phyloP scores from a whole-genome alignment of 1,140 invertebrate species.

The Achatina immaculata region DNA sequence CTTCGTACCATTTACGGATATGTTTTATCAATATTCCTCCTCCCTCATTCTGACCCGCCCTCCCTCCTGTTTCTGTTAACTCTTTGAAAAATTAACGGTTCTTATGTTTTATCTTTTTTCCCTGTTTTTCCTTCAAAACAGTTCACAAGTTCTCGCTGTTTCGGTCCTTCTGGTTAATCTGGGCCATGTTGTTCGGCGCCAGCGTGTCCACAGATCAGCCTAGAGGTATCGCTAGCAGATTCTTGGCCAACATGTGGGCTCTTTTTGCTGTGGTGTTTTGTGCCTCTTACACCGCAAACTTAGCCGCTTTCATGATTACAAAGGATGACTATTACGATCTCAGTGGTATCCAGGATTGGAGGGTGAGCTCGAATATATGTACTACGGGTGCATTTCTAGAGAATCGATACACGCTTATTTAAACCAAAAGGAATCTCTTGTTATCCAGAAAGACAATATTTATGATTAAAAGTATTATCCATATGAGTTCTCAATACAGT shows the following conservation, averaged over 20 bases:
- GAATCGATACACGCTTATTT: too few relatives aligned
- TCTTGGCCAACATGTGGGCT: conserved; percentile 98
- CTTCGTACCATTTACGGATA: too few relatives aligned
- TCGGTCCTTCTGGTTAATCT: conserved; percentile 98
- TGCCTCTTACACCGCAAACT: conserved; percentile 73
- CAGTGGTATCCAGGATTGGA: conserved; percentile 88
- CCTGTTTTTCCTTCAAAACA: conserved; percentile 49
- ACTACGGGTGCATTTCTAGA: too few relatives aligned
- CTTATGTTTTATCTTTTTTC: background rate
- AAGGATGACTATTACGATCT: conserved; percentile 97
- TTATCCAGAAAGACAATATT: too few relatives aligned
- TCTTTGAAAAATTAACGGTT: too few relatives aligned
- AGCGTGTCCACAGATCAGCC: conserved; percentile 97
- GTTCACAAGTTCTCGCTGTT: conserved; percentile 92
- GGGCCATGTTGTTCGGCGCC: conserved; percentile 97
- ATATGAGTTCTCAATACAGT: too few relatives aligned
- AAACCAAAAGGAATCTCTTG: too few relatives aligned
- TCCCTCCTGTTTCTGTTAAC: too few relatives aligned
- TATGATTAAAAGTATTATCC: too few relatives aligned
- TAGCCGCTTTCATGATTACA: conserved; percentile 99
- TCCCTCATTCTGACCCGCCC: too few relatives aligned
- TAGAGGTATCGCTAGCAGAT: conserved; percentile 89
- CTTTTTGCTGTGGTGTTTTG: conserved; percentile 85
- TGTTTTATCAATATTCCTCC: too few relatives aligned
- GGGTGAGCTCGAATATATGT: conserved; percentile 67